Evolutionary conservation across 1,140 invertebrate species (phyloP), one percentile per base, ranked within the genome.

Genomic region (Caligus rogercresseyi): DNA sequence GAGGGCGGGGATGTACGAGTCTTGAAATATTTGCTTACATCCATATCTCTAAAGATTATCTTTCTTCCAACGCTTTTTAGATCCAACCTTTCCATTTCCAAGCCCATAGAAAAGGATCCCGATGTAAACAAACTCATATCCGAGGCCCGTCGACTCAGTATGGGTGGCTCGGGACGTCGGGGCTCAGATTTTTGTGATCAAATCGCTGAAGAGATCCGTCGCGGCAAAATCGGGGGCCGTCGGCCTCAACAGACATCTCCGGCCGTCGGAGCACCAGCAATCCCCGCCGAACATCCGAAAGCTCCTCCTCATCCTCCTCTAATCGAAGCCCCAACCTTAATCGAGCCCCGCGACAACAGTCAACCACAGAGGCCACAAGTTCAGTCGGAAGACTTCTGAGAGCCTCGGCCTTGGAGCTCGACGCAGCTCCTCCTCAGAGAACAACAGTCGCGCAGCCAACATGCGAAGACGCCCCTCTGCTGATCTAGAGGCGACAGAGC

Each of bases 121-220:
- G 61, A 63, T 54, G 52, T 63, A 13, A 25, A 52, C 51, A 54
- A 25, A 56, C 25, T 63, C 16, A 51, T 51, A 25, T 18, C 19
- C 26, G 61, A 63, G 25, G 54, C 61, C n/a, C 52, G 61, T 15
- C 43, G 61, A 18, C 52, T 63, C 23, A 58, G 51, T 14, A 63
- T 63, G 61, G 61, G 52, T 13, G 31, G 31, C 31, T 43, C 31
- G 7, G 31, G 31, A 43, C 31, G 31, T 11, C 7, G 31, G n/a
- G 31, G 31, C 31, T 43, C 31, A 11, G 31, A 43, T 7, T 11
- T 43, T 11, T 7, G 7, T 43, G 31, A 43, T 43, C 31, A 43
- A 11, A 11, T 43, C 7, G 31, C 31, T 20, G 54, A 56, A 16
- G 54, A 56, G 20, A 23, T 56, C 18, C 19, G 54, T 20, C 54